These are phyloP conservation scores for Ophthalmolycus amberensis DNA, from an alignment of 2,113 vertebrate species.

Conservation along the genomic window DNA sequence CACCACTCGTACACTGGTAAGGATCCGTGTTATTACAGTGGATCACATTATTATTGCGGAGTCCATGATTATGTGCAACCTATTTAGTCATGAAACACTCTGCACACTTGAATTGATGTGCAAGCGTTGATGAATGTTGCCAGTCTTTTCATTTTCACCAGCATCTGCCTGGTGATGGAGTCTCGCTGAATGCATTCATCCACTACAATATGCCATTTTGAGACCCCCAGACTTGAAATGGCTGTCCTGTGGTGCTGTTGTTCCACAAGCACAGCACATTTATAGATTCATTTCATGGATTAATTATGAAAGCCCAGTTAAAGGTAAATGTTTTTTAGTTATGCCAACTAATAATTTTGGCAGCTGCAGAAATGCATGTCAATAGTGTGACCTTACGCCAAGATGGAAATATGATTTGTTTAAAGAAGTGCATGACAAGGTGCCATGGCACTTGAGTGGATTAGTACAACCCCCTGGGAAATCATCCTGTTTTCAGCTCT, in stretches of 20 bases:
- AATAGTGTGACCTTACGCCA: slow-evolving; percentile 67
- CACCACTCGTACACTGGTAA: neutral
- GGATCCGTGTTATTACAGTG: slow-evolving; percentile 11
- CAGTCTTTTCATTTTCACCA: slow-evolving; percentile 51
- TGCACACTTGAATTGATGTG: slow-evolving; percentile 22
- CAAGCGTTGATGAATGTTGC: slow-evolving; percentile 44
- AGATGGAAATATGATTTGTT: slow-evolving; percentile 78
- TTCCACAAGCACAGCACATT: slow-evolving; percentile 39
- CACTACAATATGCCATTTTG: slow-evolving; percentile 35
- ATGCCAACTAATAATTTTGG: slow-evolving; percentile 56
- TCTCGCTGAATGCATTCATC: slow-evolving; percentile 47
- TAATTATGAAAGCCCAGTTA: slow-evolving; percentile 45
- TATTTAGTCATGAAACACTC: slow-evolving; percentile 42
- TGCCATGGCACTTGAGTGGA: slow-evolving; percentile 76
- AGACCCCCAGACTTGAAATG: slow-evolving; percentile 28
- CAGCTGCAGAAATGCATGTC: slow-evolving; percentile 53
- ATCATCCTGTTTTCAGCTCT: slow-evolving; percentile 76
- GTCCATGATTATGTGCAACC: slow-evolving; percentile 46
- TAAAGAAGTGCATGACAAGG: slow-evolving; percentile 77
- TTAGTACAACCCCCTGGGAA: slow-evolving; percentile 74
- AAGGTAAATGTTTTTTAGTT: slow-evolving; percentile 45
- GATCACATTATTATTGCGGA: slow-evolving; percentile 27
- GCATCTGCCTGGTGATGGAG: slow-evolving; percentile 57
- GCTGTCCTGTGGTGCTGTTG: slow-evolving; percentile 28
- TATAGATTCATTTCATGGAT: slow-evolving; percentile 42